These are phyloP conservation scores for Etheostoma nigrum DNA, from an alignment of 2,797 vertebrate genomes.

Conservation along the genomic window DNA sequence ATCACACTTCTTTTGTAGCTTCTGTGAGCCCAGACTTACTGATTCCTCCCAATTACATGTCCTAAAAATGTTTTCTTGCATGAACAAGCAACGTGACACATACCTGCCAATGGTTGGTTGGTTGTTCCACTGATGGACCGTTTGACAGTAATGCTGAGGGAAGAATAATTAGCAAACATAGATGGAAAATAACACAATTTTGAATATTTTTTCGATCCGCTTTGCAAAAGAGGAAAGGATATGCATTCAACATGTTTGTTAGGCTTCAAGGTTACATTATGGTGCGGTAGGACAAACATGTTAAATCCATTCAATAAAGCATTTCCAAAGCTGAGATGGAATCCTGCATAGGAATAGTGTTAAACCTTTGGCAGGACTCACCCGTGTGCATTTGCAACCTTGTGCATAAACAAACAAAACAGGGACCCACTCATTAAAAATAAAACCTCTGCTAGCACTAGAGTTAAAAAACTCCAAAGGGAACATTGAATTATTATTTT, in stretches of 20 bases:
- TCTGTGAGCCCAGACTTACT: no score
- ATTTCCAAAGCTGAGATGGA: not conserved
- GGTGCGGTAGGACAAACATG: not conserved
- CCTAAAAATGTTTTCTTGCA: not conserved
- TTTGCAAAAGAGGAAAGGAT: not conserved
- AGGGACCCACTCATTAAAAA: no score
- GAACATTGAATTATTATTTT: not conserved
- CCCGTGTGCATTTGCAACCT: not conserved
- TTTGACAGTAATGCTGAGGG: not conserved
- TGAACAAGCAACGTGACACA: not conserved
- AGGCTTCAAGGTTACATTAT: no score
- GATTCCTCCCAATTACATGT: not conserved
- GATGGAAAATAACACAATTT: constrained; percentile 1
- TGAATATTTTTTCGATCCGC: not conserved
- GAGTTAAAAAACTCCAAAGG: not conserved
- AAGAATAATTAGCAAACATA: not conserved
- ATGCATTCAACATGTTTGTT: not conserved
- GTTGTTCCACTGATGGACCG: not conserved
- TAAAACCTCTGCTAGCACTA: not conserved
- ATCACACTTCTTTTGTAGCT: not conserved
- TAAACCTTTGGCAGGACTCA: constrained; percentile 1
- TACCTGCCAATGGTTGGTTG: not conserved
- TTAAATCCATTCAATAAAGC: not conserved
- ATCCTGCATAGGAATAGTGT: not conserved
- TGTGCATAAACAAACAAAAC: no score